These are phyloP conservation scores for Ophion obscuratus DNA, from an alignment of 2,888 invertebrate species.

Conservation along the genomic window DNA sequence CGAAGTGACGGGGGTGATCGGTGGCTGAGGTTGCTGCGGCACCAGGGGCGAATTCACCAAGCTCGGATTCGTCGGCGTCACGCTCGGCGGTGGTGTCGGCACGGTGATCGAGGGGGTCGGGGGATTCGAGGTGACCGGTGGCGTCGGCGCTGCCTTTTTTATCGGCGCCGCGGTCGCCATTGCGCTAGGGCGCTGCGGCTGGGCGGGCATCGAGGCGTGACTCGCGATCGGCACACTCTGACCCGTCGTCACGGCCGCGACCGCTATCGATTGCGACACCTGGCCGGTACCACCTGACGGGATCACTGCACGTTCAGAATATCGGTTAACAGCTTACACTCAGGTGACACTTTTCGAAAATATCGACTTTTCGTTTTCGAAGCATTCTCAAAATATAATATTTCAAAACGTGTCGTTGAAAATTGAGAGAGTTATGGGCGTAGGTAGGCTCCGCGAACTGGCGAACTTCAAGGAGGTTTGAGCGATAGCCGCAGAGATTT, in stretches of 20 bases:
- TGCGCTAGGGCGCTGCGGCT: constrained; percentile 80
- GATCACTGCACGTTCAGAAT: constrained; percentile 51
- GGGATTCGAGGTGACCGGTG: constrained; percentile 78
- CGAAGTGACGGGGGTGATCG: constrained; percentile 76
- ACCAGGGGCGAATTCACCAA: constrained; percentile 79
- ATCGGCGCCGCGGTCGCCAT: constrained; percentile 82
- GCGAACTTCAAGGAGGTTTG: too few species aligned
- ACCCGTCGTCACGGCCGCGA: constrained; percentile 84
- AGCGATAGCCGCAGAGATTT: too few species aligned
- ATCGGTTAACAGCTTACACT: background rate
- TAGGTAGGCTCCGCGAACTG: too few species aligned
- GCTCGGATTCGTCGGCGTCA: constrained; percentile 79
- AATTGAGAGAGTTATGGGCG: too few species aligned
- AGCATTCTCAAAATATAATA: too few species aligned
- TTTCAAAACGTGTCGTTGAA: too few species aligned
- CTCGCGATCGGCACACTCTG: constrained; percentile 81
- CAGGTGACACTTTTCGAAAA: background rate
- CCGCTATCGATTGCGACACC: constrained; percentile 86
- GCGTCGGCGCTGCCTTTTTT: constrained; percentile 82
- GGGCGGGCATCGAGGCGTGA: constrained; percentile 82
- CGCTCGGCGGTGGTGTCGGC: constrained; percentile 78
- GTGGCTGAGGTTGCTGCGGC: constrained; percentile 77
- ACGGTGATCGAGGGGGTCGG: constrained; percentile 48
- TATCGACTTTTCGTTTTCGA: background rate
- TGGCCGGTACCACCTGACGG: constrained; percentile 84